Conservation (phyloP, 2,797 vertebrate genomes). For the Sylvia borin region DNA sequence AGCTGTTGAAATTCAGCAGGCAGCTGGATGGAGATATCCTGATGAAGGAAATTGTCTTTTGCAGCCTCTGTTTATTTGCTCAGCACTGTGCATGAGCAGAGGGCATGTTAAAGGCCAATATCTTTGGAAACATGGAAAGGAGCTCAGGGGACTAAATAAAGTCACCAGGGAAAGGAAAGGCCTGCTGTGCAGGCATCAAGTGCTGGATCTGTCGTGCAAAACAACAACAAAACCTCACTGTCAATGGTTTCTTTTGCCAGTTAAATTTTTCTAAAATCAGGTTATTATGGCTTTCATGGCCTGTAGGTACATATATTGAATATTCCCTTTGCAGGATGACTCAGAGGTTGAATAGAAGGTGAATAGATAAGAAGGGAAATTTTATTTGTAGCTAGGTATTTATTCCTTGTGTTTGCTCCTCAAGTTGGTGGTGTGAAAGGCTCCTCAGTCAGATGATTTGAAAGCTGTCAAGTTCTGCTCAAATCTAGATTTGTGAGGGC, state of each 20-base stretch:
- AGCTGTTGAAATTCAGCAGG: background rate
- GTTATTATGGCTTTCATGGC: background rate
- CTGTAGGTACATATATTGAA: background rate
- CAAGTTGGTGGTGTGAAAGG: accelerated
- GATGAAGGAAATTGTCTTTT: background rate
- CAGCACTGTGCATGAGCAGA: background rate
- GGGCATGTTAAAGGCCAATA: background rate
- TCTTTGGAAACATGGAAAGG: background rate
- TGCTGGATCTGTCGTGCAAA: background rate
- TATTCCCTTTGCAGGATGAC: background rate
- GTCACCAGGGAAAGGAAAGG: background rate
- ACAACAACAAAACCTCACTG: background rate
- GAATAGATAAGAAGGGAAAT: background rate
- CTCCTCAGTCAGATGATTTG: background rate
- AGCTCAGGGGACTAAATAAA: background rate
- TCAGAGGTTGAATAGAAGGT: background rate
- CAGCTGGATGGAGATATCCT: background rate
- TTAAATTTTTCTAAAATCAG: background rate
- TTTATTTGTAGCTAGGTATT: background rate
- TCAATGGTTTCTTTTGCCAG: background rate
- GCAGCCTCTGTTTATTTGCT: slow-evolving; percentile 21
- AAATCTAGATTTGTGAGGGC: background rate
- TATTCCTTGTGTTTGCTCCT: background rate
- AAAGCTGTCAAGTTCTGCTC: background rate
- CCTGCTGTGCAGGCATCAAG: background rate